A percentile compares a stretch with the other conserved stretches of the same genome.
Evolutionary conservation across 2,113 vertebrate genomes (phyloP).

Genomic region (Motacilla alba): DNA sequence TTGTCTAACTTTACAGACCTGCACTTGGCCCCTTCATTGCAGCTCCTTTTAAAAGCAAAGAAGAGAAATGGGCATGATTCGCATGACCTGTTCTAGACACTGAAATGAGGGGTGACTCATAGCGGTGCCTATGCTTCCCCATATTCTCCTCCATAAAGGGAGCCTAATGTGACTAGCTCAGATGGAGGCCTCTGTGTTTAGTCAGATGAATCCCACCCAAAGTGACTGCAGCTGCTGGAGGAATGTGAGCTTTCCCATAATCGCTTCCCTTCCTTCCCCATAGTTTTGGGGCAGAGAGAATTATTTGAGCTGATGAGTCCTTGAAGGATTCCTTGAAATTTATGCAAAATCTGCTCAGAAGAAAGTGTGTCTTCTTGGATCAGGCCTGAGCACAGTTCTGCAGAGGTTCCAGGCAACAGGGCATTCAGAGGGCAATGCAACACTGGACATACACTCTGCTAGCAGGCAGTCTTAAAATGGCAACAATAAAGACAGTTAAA

Average conservation of each 20-base stretch:
- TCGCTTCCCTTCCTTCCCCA: conserved; percentile 22
- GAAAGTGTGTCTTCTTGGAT: neutral
- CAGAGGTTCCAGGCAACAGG: neutral
- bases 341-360: neutral
- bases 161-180: neutral
- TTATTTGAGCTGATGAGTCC: conserved; percentile 24
- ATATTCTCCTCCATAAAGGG: neutral
- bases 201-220: conserved; percentile 53
- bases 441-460: neutral
- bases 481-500: neutral
- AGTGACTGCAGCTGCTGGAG: conserved; percentile 43
- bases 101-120: neutral
- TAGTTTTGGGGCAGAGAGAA: conserved; percentile 35
- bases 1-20: neutral
- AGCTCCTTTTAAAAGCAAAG: neutral
- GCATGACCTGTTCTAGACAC: neutral
- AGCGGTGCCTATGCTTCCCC: neutral
- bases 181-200: conserved; percentile 15
- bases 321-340: conserved; percentile 42
- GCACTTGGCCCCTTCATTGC: neutral
- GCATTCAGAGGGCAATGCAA: neutral
- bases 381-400: neutral
- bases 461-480: neutral
- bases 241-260: conserved; percentile 30
- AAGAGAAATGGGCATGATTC: neutral